Conservation (phyloP, 64 coral and sea anemone species). For the Catalaphyllia jardinei region DNA sequence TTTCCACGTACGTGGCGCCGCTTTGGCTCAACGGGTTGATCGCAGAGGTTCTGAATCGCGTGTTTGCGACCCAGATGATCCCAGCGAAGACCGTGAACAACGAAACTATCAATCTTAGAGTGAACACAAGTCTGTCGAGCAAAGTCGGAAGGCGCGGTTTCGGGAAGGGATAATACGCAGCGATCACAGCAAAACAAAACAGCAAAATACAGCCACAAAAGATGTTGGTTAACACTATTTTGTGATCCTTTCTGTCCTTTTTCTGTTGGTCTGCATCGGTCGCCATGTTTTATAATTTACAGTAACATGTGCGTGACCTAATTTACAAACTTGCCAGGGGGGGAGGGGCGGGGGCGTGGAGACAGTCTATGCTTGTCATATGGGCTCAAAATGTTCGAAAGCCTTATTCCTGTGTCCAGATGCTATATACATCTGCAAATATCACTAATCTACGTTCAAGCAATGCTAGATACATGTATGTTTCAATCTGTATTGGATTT, state of each 20-base stretch:
- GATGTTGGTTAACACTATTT: neutral
- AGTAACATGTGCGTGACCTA: too few relatives aligned
- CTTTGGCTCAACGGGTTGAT: slow-evolving; percentile 45
- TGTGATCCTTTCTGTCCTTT: slow-evolving; percentile 1
- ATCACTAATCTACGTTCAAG: neutral
- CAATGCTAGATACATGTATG: neutral
- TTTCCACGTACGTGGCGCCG: slow-evolving; percentile 1
- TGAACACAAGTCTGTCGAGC: slow-evolving; percentile 51
- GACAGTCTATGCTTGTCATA: too few relatives aligned
- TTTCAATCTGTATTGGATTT: neutral
- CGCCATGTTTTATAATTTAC: neutral
- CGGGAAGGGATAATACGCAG: neutral
- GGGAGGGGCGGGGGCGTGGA: too few relatives aligned
- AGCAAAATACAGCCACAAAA: neutral
- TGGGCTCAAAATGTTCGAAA: too few relatives aligned
- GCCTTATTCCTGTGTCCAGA: too few relatives aligned
- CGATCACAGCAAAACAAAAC: neutral
- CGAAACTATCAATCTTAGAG: slow-evolving; percentile 44
- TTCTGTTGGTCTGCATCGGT: slow-evolving; percentile 5
- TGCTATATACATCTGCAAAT: too few relatives aligned
- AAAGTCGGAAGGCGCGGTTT: slow-evolving; percentile 35
- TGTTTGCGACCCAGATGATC: slow-evolving; percentile 26
- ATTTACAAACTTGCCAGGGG: too few relatives aligned
- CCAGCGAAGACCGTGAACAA: slow-evolving; percentile 22
- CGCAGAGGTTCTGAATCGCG: slow-evolving; percentile 31